A percentile compares a stretch with the other conserved stretches of the same genome.
phyloP scores from a whole-genome alignment of 1,140 invertebrate genomes.

The Lordiphosa collinella region DNA sequence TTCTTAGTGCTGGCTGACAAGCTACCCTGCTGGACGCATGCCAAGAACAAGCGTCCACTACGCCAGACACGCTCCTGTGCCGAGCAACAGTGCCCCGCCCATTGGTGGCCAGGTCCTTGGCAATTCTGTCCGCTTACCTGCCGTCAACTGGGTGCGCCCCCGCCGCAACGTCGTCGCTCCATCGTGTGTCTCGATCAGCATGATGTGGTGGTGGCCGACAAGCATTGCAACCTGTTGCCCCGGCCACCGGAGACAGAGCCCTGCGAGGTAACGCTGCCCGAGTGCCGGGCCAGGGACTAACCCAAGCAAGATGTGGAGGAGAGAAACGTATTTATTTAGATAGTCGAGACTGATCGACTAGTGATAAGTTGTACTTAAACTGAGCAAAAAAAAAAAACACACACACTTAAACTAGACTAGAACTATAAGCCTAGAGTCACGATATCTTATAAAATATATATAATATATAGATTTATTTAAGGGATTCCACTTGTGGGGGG shows the following conservation, averaged over 20 bases:
- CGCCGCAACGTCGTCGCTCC: conserved; percentile 83
- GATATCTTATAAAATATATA: background rate
- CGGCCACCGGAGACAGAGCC: conserved; percentile 84
- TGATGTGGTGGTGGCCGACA: conserved; percentile 85
- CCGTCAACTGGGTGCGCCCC: conserved; percentile 64
- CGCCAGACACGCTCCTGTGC: conserved; percentile 84
- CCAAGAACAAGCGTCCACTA: conserved; percentile 83
- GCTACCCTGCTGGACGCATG: conserved; percentile 83
- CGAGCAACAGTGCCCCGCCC: conserved; percentile 86
- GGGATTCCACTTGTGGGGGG: background rate
- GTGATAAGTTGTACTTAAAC: conserved; percentile 6
- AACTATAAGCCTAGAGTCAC: background rate
- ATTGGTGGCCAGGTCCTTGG: conserved; percentile 91
- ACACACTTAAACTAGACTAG: conserved; percentile 1
- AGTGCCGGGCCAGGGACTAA: conserved; percentile 78
- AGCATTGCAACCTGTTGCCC: conserved; percentile 82
- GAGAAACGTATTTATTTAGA: conserved; percentile 35
- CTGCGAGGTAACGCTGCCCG: conserved; percentile 82
- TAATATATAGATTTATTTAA: background rate
- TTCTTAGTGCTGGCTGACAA: conserved; percentile 83
- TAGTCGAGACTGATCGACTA: conserved; percentile 1
- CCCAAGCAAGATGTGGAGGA: background rate
- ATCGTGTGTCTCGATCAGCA: conserved; percentile 88
- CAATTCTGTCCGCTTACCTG: conserved; percentile 90
- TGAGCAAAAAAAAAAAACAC: conserved; percentile 7